Percentiles rank a stretch among this genome's conserved stretches.
Conservation (phyloP, 2,888 invertebrate species). For the Leucania comma region DNA sequence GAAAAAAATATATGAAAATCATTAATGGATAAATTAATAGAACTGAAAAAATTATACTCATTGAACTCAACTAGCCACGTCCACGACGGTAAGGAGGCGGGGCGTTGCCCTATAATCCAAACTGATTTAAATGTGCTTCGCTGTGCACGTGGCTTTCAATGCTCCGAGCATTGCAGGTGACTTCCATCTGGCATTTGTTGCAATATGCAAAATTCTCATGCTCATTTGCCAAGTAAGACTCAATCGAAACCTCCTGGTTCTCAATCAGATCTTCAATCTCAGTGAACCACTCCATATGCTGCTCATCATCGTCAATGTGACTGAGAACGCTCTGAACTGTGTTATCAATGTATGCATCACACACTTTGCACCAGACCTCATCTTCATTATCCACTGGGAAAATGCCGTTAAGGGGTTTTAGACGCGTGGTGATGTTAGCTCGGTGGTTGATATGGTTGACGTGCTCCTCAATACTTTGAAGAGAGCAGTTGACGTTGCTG, state of each 20-base stretch:
- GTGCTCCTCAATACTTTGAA: constrained; percentile 76
- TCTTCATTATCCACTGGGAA: constrained; percentile 74
- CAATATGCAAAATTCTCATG: constrained; percentile 78
- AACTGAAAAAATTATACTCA: constrained; percentile 55
- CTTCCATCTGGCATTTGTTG: constrained; percentile 75
- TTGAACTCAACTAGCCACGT: constrained; percentile 51
- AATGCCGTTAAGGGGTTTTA: constrained; percentile 78
- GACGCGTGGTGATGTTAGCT: constrained; percentile 73
- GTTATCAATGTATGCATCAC: constrained; percentile 75
- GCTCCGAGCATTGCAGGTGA: constrained; percentile 71
- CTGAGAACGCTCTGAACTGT: constrained; percentile 70
- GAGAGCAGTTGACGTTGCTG: constrained; percentile 68
- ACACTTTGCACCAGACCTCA: constrained; percentile 80
- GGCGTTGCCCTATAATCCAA: constrained; percentile 65
- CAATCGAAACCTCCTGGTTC: constrained; percentile 74
- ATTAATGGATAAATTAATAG: constrained; percentile 39
- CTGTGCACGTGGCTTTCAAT: constrained; percentile 78
- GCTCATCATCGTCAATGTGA: constrained; percentile 77
- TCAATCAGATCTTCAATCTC: constrained; percentile 78
- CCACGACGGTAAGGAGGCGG: constrained; percentile 41
- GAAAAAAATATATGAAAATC: constrained; percentile 33
- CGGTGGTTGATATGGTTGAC: constrained; percentile 78
- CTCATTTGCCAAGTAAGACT: constrained; percentile 73
- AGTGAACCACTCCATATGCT: constrained; percentile 78
- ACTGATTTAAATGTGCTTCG: constrained; percentile 74